A percentile compares a stretch with the other conserved stretches of the same genome.
Evolutionary conservation across 2,113 vertebrate species (phyloP).

Genomic region (Notarius lentiginosus): DNA sequence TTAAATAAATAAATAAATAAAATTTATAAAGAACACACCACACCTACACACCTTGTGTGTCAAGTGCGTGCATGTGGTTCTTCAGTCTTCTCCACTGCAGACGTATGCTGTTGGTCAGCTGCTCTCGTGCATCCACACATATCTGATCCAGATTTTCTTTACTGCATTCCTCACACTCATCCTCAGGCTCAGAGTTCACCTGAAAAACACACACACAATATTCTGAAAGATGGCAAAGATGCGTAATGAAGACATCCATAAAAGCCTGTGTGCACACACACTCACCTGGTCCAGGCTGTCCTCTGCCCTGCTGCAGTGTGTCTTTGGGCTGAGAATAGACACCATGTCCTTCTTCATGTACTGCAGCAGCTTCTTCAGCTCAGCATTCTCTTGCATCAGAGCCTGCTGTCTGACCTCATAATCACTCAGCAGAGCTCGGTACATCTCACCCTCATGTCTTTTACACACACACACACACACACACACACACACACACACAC

Average conservation of each 20-base stretch:
- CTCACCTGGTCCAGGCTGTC: slow-evolving; percentile 77
- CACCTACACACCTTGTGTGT: slow-evolving; percentile 81
- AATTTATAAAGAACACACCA: no score
- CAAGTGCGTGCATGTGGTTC: slow-evolving; percentile 89
- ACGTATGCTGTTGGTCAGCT: slow-evolving; percentile 94
- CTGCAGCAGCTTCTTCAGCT: slow-evolving; percentile 95
- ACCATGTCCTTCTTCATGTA: slow-evolving; percentile 98
- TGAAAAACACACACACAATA: slow-evolving; percentile 53
- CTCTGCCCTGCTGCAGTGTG: slow-evolving; percentile 53
- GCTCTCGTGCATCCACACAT: slow-evolving; percentile 88
- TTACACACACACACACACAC: neutral
- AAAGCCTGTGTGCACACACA: neutral
- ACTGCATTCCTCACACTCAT: slow-evolving; percentile 77
- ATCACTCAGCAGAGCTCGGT: slow-evolving; percentile 84
- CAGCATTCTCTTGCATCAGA: slow-evolving; percentile 88
- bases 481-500: neutral
- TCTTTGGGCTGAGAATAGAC: slow-evolving; percentile 84
- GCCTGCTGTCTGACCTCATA: slow-evolving; percentile 87
- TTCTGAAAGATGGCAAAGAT: neutral
- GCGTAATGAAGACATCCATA: neutral
- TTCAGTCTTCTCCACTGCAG: slow-evolving; percentile 95
- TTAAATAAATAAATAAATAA: no score
- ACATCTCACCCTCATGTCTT: slow-evolving; percentile 95
- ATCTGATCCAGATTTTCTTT: slow-evolving; percentile 88
- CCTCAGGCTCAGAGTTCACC: slow-evolving; percentile 82